Percentiles rank a stretch among this genome's conserved stretches.
Evolutionary conservation across 2,113 vertebrate species (phyloP).

Genomic region (Atrichornis clamosus): DNA sequence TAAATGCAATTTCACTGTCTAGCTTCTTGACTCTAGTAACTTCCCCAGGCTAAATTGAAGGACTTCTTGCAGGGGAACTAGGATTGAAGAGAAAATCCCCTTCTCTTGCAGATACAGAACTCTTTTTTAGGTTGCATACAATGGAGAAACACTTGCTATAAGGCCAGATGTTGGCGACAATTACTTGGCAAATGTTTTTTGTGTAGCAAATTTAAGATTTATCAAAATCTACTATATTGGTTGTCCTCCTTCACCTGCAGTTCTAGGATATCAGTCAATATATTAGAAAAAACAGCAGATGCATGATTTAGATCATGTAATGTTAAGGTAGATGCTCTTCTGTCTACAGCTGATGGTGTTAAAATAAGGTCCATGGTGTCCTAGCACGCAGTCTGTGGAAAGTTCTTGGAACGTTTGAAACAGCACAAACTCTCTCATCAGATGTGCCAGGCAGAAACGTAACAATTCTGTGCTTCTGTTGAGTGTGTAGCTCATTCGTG

Average conservation of each 20-base stretch:
- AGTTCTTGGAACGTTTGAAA: neutral
- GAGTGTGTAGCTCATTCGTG: neutral
- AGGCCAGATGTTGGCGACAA: neutral
- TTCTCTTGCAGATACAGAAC: neutral
- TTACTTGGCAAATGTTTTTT: neutral
- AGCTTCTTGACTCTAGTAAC: constrained; percentile 37
- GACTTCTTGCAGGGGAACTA: constrained; percentile 30
- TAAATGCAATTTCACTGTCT: constrained; percentile 35
- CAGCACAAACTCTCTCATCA: neutral
- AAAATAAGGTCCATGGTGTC: neutral
- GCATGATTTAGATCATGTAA: too few relatives aligned
- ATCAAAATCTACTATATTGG: neutral
- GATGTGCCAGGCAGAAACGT: neutral
- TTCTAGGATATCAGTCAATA: neutral
- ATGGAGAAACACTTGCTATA: neutral
- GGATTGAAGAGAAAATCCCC: neutral
- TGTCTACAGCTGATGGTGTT: neutral
- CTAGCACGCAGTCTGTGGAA: neutral
- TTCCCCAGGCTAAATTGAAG: constrained; percentile 36
- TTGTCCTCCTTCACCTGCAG: neutral
- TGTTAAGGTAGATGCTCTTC: neutral
- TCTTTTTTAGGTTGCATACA: neutral
- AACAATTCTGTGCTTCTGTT: neutral
- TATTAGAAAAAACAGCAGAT: neutral
- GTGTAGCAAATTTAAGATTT: neutral